A percentile compares a stretch with the other conserved stretches of the same genome.
Conservation (phyloP, 64 coral and sea anemone genomes). For the Montipora sp. region DNA sequence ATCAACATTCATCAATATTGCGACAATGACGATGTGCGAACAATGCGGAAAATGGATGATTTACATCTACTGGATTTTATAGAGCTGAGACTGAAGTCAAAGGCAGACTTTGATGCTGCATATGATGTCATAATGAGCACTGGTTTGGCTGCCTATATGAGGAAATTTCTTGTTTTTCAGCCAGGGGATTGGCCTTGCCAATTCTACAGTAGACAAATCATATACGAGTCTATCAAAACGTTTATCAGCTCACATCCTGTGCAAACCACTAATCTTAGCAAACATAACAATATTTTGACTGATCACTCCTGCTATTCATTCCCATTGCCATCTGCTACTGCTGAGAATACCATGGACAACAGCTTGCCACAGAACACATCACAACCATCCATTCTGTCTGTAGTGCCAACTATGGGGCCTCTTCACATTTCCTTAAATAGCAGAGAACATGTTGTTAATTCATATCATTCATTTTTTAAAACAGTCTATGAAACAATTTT, state of each 20-base stretch:
- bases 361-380: no score
- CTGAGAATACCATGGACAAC: no score
- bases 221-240: not conserved
- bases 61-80: conserved; percentile 49
- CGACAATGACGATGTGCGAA: no score
- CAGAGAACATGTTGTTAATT: no score
- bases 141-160: not conserved
- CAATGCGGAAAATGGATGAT: not conserved
- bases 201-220: not conserved
- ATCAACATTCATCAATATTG: no score
- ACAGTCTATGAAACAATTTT: no score
- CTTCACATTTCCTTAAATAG: no score
- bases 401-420: no score
- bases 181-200: conserved; percentile 66
- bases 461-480: no score
- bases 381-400: no score
- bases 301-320: no score
- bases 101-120: conserved; percentile 43
- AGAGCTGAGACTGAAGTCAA: conserved; percentile 50
- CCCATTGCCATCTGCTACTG: no score
- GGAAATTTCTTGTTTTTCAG: conserved; percentile 56
- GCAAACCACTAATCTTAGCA: not conserved
- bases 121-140: conserved; percentile 36
- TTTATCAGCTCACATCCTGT: not conserved
- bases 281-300: not conserved